Conservation (phyloP, 2,797 vertebrate genomes). For the Chelon labrosus region DNA sequence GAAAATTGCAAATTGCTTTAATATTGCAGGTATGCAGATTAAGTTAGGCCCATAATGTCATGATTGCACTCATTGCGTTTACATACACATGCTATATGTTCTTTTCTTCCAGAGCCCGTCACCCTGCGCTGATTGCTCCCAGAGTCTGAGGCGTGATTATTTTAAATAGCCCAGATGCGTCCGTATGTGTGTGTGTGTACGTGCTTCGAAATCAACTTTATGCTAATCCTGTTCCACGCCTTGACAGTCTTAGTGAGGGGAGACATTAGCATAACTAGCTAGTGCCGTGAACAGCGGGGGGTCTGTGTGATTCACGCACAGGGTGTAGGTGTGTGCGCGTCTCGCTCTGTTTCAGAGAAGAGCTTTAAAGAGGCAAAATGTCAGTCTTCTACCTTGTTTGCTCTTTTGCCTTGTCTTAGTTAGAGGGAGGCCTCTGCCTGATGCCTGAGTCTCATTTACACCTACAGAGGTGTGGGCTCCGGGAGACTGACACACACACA, state of each 20-base stretch:
- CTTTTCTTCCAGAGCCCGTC: constrained; percentile 47
- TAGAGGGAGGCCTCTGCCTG: constrained; percentile 40
- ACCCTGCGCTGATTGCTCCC: constrained; percentile 61
- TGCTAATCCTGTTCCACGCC: constrained; percentile 78
- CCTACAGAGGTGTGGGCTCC: constrained; percentile 63
- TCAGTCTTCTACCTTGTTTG: constrained; percentile 52
- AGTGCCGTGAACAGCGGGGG: constrained; percentile 67
- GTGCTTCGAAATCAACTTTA: constrained; percentile 79
- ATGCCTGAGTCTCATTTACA: constrained; percentile 72
- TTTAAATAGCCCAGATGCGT: constrained; percentile 64
- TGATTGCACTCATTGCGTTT: constrained; percentile 49
- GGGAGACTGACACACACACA: constrained; percentile 21
- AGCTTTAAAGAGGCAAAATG: constrained; percentile 62
- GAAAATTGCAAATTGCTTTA: constrained; percentile 40
- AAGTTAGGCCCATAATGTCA: constrained; percentile 41
- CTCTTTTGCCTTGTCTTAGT: constrained; percentile 42
- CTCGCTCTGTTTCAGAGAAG: constrained; percentile 39
- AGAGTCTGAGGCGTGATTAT: constrained; percentile 57
- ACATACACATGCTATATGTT: constrained; percentile 50
- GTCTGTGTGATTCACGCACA: constrained; percentile 56
- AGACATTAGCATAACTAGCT: constrained; percentile 80
- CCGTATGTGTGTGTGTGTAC: constrained; percentile 29
- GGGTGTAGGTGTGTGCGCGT: constrained; percentile 54
- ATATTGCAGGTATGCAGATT: constrained; percentile 51
- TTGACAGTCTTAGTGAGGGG: constrained; percentile 76